A percentile compares a stretch with the other conserved stretches of the same genome.
Evolutionary conservation across 2,113 vertebrate genomes (phyloP).

Genomic region (Pelvicachromis taeniatus): DNA sequence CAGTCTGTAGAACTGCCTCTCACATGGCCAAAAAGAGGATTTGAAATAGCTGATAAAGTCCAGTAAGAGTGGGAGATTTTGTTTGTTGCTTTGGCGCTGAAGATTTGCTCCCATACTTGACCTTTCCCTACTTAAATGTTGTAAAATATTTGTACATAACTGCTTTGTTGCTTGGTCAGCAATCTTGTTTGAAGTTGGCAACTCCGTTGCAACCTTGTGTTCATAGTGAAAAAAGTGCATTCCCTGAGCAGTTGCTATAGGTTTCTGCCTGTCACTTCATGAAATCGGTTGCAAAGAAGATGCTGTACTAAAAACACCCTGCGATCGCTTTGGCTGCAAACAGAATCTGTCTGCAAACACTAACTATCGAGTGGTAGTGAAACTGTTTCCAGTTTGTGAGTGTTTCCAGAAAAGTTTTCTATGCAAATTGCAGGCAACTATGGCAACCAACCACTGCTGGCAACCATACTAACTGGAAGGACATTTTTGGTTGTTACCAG

Average conservation of each 20-base stretch:
- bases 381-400: neutral
- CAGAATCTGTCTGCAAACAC: neutral
- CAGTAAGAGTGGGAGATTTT: neutral
- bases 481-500: neutral
- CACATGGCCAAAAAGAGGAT: neutral
- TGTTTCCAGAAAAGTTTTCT: neutral
- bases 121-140: neutral
- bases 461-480: neutral
- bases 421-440: neutral
- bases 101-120: neutral
- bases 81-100: neutral
- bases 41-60: neutral
- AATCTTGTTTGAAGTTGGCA: neutral
- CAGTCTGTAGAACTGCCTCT: neutral
- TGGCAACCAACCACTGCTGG: neutral
- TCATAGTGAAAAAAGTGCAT: neutral
- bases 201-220: neutral
- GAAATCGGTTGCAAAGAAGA: neutral
- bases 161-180: neutral
- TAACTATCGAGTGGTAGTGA: neutral
- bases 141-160: neutral
- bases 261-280: neutral
- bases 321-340: neutral
- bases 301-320: neutral
- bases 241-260: neutral